Percentiles rank a stretch among this genome's conserved stretches.
Evolutionary conservation across 2,113 vertebrate genomes (phyloP).

Genomic region (Speoplatyrhinus poulsoni): DNA sequence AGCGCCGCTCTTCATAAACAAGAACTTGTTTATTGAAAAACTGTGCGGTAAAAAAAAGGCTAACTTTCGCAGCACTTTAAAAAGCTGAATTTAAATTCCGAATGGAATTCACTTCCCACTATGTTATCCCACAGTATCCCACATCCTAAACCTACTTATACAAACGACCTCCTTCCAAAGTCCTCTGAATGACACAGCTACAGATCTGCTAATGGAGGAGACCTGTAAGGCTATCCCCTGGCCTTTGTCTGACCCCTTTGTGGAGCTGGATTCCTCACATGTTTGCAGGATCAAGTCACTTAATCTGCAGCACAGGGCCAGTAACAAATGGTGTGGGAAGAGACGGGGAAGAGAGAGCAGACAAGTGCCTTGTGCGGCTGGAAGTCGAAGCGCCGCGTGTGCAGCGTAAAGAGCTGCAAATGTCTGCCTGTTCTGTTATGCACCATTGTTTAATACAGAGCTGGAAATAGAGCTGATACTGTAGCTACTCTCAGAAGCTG

Average conservation of each 20-base stretch:
- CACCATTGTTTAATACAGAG: conserved; percentile 72
- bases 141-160: background rate
- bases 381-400: conserved; percentile 56
- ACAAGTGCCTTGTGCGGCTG: conserved; percentile 63
- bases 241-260: conserved; percentile 79
- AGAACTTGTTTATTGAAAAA: conserved; percentile 62
- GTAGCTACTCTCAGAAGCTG: conserved; percentile 57
- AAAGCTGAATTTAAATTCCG: conserved; percentile 37
- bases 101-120: conserved; percentile 18
- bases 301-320: conserved; percentile 64
- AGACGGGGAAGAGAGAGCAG: conserved; percentile 31
- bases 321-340: conserved; percentile 3
- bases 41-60: conserved; percentile 4
- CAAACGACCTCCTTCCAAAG: conserved; percentile 43
- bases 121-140: conserved; percentile 24
- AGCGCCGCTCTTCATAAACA: conserved; percentile 54
- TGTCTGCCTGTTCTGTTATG: conserved; percentile 69
- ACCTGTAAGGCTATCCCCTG: conserved; percentile 77
- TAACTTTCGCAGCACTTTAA: conserved; percentile 14
- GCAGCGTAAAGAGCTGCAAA: conserved; percentile 65
- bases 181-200: conserved; percentile 62
- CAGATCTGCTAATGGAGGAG: conserved; percentile 65
- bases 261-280: conserved; percentile 76
- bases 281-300: conserved; percentile 75
- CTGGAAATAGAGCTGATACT: conserved; percentile 63